Evolutionary conservation across 2,888 invertebrate species (phyloP), one percentile per base, ranked within the genome.

Genomic region (Apotomis capreana): DNA sequence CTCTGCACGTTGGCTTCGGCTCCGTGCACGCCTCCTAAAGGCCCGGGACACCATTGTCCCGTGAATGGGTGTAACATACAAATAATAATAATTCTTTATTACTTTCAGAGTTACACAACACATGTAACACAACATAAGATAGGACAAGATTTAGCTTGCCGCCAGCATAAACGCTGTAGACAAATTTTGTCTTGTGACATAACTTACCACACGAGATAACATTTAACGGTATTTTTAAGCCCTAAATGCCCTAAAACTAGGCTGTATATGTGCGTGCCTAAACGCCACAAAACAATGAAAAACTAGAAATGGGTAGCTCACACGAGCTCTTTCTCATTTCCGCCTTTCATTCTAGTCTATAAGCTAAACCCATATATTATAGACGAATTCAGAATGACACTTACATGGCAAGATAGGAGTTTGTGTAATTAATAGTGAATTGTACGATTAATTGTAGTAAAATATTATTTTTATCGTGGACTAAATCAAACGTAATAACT

Each of bases 401-500:
- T 9, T 9, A 49, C 5, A 9, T 49, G 8, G 9, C 9, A 4
- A 49, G 1, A 9, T 49, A 10, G 9, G 10, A 49, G 49, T 3
- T 49, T 49, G 10, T 9, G 49, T 49, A 49, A 49, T 49, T 49
- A 49, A 8, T 9, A 49, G 49, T 10, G 49, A 49, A 49, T 49
- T 8, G 49, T 49, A 9, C n/a, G 26, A 64, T 54, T 54, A 54
- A 64, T 54, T 13, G 40, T 64, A 40, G 63, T 64, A 64, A 64
- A 64, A 64, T 64, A 64, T 54, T 64, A 40, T 54, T 64, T 54
- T 54, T 64, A 64, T 64, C 63, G 40, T 52, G 15, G 13, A 64
- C 52, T 52, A 8, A 54, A 54, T 64, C 63, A 54, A 54, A 40
- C 52, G n/a, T 36, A 40, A 6, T 40, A 40, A 40, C 5, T 40